Evolutionary conservation across 2,888 invertebrate genomes (phyloP).

Genomic region (Lucinisca nassula): DNA sequence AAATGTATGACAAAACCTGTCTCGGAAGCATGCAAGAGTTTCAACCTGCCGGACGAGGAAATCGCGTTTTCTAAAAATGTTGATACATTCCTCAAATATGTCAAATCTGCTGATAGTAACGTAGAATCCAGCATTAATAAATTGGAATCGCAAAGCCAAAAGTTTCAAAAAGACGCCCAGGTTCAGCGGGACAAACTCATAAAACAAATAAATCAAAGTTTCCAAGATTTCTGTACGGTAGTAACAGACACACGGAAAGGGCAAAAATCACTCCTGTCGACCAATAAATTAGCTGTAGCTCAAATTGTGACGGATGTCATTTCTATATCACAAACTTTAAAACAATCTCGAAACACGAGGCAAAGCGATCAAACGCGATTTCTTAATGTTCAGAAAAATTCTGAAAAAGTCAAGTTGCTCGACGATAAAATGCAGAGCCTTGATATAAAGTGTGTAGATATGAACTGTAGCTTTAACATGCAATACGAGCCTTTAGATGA

Average conservation of each 20-base stretch:
- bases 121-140: not conserved
- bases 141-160: not conserved
- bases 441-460: not conserved
- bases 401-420: not conserved
- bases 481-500: not conserved
- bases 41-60: not conserved
- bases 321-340: not conserved
- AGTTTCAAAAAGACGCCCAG: not conserved
- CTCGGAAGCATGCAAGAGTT: not conserved
- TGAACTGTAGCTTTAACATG: not conserved
- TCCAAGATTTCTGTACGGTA: not conserved
- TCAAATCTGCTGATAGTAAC: not conserved
- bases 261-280: not conserved
- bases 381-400: not conserved
- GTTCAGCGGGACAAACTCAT: not conserved
- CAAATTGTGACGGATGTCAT: not conserved
- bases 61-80: not conserved
- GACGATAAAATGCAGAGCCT: not conserved
- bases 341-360: not conserved
- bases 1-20: not conserved
- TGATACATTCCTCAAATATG: not conserved
- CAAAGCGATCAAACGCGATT: not conserved
- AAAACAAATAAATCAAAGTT: not conserved
- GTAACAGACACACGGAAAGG: not conserved
- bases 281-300: not conserved